Evolutionary conservation across 2,113 vertebrate species (phyloP).

Genomic region (Ammodytes dubius): DNA sequence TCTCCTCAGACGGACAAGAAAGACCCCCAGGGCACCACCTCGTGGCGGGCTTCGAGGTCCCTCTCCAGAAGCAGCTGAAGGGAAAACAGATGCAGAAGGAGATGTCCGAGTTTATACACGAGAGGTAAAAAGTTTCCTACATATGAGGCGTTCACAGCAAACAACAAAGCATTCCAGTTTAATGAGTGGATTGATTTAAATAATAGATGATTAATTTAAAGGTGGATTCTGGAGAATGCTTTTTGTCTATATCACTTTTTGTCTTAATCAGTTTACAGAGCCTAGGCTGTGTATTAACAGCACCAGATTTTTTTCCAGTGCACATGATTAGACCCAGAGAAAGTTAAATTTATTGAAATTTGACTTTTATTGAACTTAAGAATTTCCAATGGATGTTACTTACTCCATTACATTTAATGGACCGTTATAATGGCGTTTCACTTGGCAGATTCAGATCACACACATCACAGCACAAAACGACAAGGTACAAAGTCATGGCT

Average conservation of each 20-base stretch:
- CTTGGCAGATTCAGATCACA: neutral
- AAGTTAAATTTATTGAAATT: too few relatives aligned
- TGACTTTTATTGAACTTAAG: neutral
- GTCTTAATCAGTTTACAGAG: too few relatives aligned
- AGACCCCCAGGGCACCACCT: slow-evolving; percentile 92
- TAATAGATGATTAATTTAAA: too few relatives aligned
- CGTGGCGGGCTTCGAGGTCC: slow-evolving; percentile 94
- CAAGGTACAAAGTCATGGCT: too few relatives aligned
- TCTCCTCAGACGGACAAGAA: slow-evolving; percentile 92
- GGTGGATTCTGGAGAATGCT: too few relatives aligned
- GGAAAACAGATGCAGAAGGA: slow-evolving; percentile 99
- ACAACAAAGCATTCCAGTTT: neutral
- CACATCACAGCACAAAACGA: too few relatives aligned
- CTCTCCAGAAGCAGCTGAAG: slow-evolving; percentile 97
- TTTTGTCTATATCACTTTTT: too few relatives aligned
- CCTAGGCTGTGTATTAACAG: too few relatives aligned
- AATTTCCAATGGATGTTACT: neutral
- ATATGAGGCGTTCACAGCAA: neutral
- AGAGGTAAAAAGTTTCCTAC: slow-evolving; percentile 88
- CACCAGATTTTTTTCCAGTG: too few relatives aligned
- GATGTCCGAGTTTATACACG: slow-evolving; percentile 97
- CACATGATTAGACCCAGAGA: too few relatives aligned
- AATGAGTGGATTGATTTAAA: too few relatives aligned
- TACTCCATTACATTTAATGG: neutral
- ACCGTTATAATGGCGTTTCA: neutral